A percentile compares a stretch with the other conserved stretches of the same genome.
Conservation (phyloP, 1,140 invertebrate genomes). For the Bombus fervidus region DNA sequence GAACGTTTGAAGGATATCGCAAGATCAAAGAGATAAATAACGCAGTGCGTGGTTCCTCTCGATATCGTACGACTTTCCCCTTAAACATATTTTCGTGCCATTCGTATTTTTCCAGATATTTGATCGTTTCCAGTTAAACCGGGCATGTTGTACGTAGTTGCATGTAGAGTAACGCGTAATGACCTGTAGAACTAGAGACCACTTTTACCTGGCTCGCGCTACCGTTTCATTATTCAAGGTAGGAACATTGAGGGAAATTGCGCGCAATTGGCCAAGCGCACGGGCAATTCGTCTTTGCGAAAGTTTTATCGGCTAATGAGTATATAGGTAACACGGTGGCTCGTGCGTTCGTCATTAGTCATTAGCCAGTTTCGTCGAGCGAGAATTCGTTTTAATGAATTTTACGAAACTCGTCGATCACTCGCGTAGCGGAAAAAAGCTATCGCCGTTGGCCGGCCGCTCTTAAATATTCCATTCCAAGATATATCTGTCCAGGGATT, state of each 20-base stretch:
- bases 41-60: too few relatives aligned
- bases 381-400: conserved; percentile 35
- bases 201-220: conserved; percentile 14
- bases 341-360: conserved; percentile 31
- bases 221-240: conserved; percentile 36
- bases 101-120: too few relatives aligned
- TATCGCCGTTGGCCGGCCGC: too few relatives aligned
- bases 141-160: neutral
- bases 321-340: neutral
- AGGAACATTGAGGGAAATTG: conserved; percentile 30
- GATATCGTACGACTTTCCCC: too few relatives aligned
- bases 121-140: too few relatives aligned
- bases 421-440: neutral
- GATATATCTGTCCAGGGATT: conserved; percentile 7
- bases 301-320: conserved; percentile 40
- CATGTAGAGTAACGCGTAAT: conserved; percentile 25
- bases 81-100: too few relatives aligned
- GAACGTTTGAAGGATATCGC: too few relatives aligned
- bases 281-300: conserved; percentile 10
- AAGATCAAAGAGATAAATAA: too few relatives aligned
- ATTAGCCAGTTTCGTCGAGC: conserved; percentile 37
- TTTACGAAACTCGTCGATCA: conserved; percentile 34
- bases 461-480: conserved; percentile 20
- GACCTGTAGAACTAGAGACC: neutral
- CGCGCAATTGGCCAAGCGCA: conserved; percentile 18